Base-by-base conservation (phyloP, 2,113 vertebrate genomes). In the Chamaetylas fuelleborni region DNA sequence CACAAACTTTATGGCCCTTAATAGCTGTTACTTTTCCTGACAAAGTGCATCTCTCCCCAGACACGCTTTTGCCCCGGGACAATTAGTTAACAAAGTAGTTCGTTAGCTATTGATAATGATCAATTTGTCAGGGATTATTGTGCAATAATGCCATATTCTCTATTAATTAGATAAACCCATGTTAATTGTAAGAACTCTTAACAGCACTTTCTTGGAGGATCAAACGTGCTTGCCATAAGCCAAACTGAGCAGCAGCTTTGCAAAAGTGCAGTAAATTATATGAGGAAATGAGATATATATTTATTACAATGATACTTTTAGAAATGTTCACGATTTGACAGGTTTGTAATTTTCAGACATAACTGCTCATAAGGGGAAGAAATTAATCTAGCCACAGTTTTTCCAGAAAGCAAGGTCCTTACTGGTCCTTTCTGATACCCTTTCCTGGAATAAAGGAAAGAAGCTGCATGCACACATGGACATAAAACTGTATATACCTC, bases 61-160 rank as follows among this genome's bases (percentile, higher is more conserved):
- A 29, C 66, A 71, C 22, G 8, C 40, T 69, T 47, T 71, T 90
- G 93, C 90, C 91, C 87, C 28, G 34, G 57, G 89, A 88, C 90
- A 93, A 92, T 98, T 96, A 96, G 92, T 92, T 93, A 93, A 86
- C 86, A 93, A 93, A 91, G 95, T 58, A 90, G 89, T 51, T 97
- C 61, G 6, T 98, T 97, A 98, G 92, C 96, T 94, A 85, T 92
- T 69, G 95, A 94, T 97, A 97, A 97, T 67, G 93, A 98, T 97
- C 97, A 78, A 60, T 97, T 96, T 95, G 84, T 98, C 95, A 94
- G 93, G 73, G 81, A 78, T 93, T 96, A 94, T 66, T 95, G 88
- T 93, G 10, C 24, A 73, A 23, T 57, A 69, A 84, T 40, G 54
- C 80, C 66, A 38, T 93, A 51, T 87, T 89, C 78, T 83, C 71